Conservation (phyloP, 1,140 invertebrate species). For the Cherax quadricarinatus region DNA sequence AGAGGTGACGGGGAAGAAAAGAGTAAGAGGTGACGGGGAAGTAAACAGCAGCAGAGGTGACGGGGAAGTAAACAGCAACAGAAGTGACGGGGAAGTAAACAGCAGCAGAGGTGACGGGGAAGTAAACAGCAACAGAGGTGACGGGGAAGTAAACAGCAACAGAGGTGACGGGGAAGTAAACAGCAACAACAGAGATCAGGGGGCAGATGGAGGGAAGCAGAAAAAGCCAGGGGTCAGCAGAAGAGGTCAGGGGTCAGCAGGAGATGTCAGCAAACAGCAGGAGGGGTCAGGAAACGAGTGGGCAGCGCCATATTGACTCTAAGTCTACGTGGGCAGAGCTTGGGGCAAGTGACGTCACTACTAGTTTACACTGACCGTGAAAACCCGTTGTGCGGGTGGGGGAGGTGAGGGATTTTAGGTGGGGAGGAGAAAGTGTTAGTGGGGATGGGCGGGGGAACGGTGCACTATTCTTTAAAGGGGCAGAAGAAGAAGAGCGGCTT, state of each 20-base stretch:
- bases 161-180: not conserved
- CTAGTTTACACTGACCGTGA: constrained; percentile 44
- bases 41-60: not conserved
- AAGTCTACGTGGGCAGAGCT: not conserved
- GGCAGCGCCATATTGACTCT: not conserved
- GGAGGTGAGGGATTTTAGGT: not conserved
- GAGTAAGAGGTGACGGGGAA: too few relatives aligned
- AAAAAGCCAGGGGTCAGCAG: not conserved
- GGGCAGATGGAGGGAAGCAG: not conserved
- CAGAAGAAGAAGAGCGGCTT: not conserved
- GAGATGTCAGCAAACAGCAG: not conserved
- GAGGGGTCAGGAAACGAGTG: not conserved
- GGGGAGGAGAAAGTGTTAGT: not conserved
- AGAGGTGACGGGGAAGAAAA: too few relatives aligned
- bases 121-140: not conserved
- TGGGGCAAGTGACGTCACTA: constrained; percentile 22
- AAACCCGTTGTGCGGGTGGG: constrained; percentile 22
- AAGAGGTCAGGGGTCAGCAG: not conserved
- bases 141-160: not conserved
- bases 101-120: not conserved
- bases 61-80: too few relatives aligned
- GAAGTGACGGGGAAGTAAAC: not conserved
- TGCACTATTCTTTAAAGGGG: not conserved
- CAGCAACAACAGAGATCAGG: not conserved
- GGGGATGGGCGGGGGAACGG: not conserved